These are phyloP conservation scores for Caradrina clavipalpis DNA, from an alignment of 2,888 invertebrate genomes.

Conservation along the genomic window DNA sequence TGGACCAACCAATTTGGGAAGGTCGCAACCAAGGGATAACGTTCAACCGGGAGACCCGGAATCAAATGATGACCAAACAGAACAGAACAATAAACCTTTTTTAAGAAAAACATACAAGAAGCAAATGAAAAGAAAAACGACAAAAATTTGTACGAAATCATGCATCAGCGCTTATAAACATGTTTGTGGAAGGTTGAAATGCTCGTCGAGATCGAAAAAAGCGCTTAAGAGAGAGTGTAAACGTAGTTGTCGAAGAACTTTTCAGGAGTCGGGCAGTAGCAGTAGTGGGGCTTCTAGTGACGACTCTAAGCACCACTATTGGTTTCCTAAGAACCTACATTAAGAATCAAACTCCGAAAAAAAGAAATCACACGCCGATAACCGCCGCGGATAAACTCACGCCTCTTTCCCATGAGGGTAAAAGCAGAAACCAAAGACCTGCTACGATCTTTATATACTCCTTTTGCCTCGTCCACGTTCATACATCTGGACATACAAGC, in stretches of 20 bases:
- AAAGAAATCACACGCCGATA: neutral
- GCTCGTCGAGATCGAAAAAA: slow-evolving; percentile 62
- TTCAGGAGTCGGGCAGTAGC: slow-evolving; percentile 40
- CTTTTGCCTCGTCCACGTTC: too few species aligned
- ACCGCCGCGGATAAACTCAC: too few species aligned
- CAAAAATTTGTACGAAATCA: slow-evolving; percentile 67
- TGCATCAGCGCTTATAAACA: slow-evolving; percentile 65
- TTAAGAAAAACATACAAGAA: slow-evolving; percentile 19
- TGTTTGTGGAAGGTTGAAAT: slow-evolving; percentile 58
- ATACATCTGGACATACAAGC: too few species aligned
- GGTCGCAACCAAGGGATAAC: neutral
- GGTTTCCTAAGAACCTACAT: neutral
- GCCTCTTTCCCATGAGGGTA: too few species aligned
- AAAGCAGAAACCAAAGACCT: too few species aligned
- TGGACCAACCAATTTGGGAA: neutral
- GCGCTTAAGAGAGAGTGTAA: slow-evolving; percentile 67
- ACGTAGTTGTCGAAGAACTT: slow-evolving; percentile 66
- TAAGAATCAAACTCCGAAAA: neutral
- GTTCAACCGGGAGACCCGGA: too few species aligned
- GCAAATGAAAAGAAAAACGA: slow-evolving; percentile 35
- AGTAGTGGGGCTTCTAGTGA: slow-evolving; percentile 1
- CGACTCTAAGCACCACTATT: neutral
- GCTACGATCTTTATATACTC: too few species aligned
- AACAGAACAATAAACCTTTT: neutral
- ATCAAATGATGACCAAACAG: neutral